Evolutionary conservation across 1,140 invertebrate species (phyloP), one percentile per base, ranked within the genome.

Genomic region (Leptinotarsa lineolata): DNA sequence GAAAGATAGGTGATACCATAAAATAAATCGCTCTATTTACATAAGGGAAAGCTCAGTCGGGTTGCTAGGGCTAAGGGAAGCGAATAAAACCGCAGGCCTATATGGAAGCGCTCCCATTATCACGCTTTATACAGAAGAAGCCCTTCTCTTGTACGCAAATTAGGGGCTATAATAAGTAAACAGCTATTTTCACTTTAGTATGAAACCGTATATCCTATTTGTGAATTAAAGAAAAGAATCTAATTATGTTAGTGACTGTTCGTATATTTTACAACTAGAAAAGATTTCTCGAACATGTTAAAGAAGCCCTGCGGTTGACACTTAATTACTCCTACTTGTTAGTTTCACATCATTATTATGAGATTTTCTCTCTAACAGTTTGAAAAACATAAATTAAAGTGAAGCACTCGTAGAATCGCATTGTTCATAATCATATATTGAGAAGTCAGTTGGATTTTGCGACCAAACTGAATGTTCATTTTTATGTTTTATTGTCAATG

Each of bases 141-240:
- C 66, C 66, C 66, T 68, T 68, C 66, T 68, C 24, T 39, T 68
- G 16, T 46, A 68, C 45, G 66, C 66, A 68, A 68, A 68, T 68
- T 68, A 65, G 13, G 13, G 64, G 22, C 22, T 8, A 30, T 20
- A 68, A 68, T 68, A 68, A 68, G 45, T 68, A 68, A 68, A 68
- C 66, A 46, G 45, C 45, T 44, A 68, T 68, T 68, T 44, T 44
- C 30, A 39, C 66, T 68, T 68, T 46, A 68, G 44, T 68, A 44
- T 68, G 66, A 68, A 63, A 21, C 61, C 61, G 16, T 63, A 63
- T 63, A 63, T 63, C 61, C 61, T 63, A 63, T 63, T 63, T 63
- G 61, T 63, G 61, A 63, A 63, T 63, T 63, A 63, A 18, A 54
- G 61, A 63, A 63, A 63, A 30, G 20, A 63, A 63, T 63, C 61